These are phyloP conservation scores for Ichneumon xanthorius DNA, from an alignment of 2,888 invertebrate species.

Conservation along the genomic window DNA sequence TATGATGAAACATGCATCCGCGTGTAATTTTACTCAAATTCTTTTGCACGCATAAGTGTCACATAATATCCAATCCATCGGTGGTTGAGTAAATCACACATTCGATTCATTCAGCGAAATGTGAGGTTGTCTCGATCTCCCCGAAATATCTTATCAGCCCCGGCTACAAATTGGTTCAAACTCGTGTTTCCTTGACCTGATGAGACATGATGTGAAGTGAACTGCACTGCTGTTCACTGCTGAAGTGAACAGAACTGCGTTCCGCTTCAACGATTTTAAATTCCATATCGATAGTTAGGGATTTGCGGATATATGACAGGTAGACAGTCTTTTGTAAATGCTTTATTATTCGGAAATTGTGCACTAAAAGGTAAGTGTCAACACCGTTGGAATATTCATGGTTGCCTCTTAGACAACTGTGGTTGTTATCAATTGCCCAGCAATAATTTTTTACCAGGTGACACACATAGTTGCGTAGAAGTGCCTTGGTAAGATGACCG, in stretches of 20 bases:
- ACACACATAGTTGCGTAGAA: not conserved
- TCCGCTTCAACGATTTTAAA: not conserved
- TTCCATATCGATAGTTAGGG: not conserved
- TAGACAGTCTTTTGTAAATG: not conserved
- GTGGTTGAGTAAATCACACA: constrained; percentile 15
- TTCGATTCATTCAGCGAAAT: not conserved
- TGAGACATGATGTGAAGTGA: too few relatives aligned
- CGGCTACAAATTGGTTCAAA: too few relatives aligned
- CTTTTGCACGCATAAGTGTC: too few relatives aligned
- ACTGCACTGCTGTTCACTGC: too few relatives aligned
- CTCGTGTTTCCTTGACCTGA: too few relatives aligned
- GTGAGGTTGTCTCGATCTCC: too few relatives aligned
- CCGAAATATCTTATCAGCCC: too few relatives aligned
- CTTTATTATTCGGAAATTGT: not conserved
- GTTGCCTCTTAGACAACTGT: not conserved
- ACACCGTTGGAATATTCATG: not conserved
- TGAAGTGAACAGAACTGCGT: too few relatives aligned
- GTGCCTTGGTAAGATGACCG: not conserved
- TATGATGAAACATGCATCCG: constrained; percentile 73
- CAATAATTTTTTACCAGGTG: not conserved
- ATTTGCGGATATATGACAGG: not conserved
- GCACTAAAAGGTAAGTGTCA: not conserved
- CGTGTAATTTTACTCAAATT: too few relatives aligned
- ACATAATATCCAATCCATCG: not conserved
- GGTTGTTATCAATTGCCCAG: not conserved